Percentiles rank a stretch among this genome's conserved stretches.
Evolutionary conservation across 2,797 vertebrate genomes (phyloP).

Genomic region (Melopsittacus undulatus): DNA sequence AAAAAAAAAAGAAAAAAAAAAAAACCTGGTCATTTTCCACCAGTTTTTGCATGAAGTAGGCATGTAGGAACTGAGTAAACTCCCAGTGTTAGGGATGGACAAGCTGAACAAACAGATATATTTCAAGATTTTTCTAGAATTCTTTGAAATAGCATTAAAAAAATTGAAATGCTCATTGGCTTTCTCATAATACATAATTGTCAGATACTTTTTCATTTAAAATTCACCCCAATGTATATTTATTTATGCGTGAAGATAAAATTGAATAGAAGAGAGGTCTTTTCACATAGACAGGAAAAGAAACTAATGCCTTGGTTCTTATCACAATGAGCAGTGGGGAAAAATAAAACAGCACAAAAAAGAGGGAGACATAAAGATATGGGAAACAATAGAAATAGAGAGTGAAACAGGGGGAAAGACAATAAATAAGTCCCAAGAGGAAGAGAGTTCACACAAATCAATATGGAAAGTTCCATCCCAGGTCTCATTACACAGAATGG

Average conservation of each 20-base stretch:
- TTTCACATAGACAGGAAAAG: not conserved
- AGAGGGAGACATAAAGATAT: not conserved
- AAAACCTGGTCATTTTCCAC: not conserved
- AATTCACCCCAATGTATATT: not conserved
- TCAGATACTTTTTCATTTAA: not conserved
- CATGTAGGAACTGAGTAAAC: not conserved
- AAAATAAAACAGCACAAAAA: conserved; percentile 16
- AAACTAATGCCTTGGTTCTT: not conserved
- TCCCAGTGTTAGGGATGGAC: not conserved
- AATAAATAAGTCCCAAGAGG: conserved; percentile 27
- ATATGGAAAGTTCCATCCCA: conserved; percentile 13
- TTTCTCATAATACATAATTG: not conserved
- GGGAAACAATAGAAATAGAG: conserved; percentile 15
- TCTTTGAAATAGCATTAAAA: not conserved
- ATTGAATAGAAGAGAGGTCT: not conserved
- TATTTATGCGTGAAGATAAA: conserved; percentile 9
- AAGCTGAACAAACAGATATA: not conserved
- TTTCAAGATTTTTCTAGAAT: not conserved
- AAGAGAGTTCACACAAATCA: conserved; percentile 40
- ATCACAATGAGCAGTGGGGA: not conserved
- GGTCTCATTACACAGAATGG: conserved; percentile 12
- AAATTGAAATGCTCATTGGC: not conserved
- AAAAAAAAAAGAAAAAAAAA: not conserved
- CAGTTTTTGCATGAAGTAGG: not conserved
- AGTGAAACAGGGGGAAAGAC: not conserved